Percentiles rank a stretch among this genome's conserved stretches.
phyloP scores from a whole-genome alignment of 2,888 invertebrate species.

The Luperina nickerlii region DNA sequence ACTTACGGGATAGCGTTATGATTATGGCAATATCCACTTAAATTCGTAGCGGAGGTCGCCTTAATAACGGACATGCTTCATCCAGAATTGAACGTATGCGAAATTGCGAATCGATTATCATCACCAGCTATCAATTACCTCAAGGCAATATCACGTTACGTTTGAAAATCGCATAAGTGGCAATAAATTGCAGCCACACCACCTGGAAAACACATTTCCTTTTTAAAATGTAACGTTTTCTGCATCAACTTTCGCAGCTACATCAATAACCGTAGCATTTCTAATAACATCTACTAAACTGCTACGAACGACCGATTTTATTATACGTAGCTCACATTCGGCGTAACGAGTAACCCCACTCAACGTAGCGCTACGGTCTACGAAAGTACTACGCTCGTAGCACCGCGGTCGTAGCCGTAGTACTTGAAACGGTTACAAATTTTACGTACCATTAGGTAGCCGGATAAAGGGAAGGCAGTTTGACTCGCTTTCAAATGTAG shows the following conservation, averaged over 20 bases:
- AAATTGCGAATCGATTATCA: background rate
- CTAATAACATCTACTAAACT: conserved; percentile 56
- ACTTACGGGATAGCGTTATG: background rate
- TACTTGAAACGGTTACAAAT: conserved; percentile 76
- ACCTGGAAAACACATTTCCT: conserved; percentile 40
- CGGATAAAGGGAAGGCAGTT: conserved; percentile 71
- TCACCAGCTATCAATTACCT: conserved; percentile 12
- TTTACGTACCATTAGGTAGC: conserved; percentile 77
- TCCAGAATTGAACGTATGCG: background rate
- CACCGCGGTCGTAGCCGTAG: conserved; percentile 69
- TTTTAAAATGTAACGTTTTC: conserved; percentile 46
- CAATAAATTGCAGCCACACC: conserved; percentile 42
- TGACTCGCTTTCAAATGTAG: conserved; percentile 70
- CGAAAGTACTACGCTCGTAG: conserved; percentile 70
- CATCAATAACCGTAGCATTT: conserved; percentile 45
- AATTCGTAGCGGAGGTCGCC: background rate
- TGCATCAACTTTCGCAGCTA: conserved; percentile 30
- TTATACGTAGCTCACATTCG: conserved; percentile 61
- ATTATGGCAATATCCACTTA: background rate
- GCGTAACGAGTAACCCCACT: conserved; percentile 66
- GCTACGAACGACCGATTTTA: conserved; percentile 63
- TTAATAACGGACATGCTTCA: background rate
- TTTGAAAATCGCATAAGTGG: conserved; percentile 37
- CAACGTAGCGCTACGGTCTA: conserved; percentile 67
- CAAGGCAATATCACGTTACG: conserved; percentile 23